Evolutionary conservation across 1,140 invertebrate species (phyloP).

Genomic region (Drosophila tristis): DNA sequence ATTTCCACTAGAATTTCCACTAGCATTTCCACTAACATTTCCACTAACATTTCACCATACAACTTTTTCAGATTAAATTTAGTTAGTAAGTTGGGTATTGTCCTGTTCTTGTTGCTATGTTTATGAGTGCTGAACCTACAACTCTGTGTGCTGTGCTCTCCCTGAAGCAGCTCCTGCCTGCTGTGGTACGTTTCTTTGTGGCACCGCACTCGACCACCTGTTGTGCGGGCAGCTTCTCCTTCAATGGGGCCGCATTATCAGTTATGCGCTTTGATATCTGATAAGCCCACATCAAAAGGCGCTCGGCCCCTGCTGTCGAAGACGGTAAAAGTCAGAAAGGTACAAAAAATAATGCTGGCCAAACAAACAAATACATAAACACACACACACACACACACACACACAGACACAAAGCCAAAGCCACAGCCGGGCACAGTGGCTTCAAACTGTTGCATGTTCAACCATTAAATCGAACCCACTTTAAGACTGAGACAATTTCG

Average conservation of each 20-base stretch:
- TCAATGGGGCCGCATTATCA: constrained; percentile 78
- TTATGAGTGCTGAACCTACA: not conserved
- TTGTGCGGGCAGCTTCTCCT: constrained; percentile 46
- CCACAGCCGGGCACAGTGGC: constrained; percentile 14
- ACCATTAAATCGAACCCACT: too few relatives aligned
- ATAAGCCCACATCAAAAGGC: constrained; percentile 80
- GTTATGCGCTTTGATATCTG: constrained; percentile 81
- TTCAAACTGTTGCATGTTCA: too few relatives aligned
- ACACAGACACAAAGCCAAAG: constrained; percentile 3
- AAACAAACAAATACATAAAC: constrained; percentile 40
- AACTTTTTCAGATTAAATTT: constrained; percentile 43
- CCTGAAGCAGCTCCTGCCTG: not conserved
- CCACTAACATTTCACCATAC: too few relatives aligned
- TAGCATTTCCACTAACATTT: too few relatives aligned
- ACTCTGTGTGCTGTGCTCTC: not conserved
- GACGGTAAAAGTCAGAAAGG: constrained; percentile 42
- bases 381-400: constrained; percentile 34
- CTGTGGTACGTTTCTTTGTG: not conserved
- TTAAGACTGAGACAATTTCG: too few relatives aligned
- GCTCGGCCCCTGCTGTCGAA: not conserved
- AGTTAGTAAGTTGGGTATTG: constrained; percentile 19
- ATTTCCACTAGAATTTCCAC: too few relatives aligned
- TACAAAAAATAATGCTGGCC: constrained; percentile 48
- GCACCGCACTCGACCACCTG: constrained; percentile 58
- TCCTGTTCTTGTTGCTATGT: not conserved